These are phyloP conservation scores for Leptosomus discolor DNA, from an alignment of 2,113 vertebrate species.

Conservation along the genomic window DNA sequence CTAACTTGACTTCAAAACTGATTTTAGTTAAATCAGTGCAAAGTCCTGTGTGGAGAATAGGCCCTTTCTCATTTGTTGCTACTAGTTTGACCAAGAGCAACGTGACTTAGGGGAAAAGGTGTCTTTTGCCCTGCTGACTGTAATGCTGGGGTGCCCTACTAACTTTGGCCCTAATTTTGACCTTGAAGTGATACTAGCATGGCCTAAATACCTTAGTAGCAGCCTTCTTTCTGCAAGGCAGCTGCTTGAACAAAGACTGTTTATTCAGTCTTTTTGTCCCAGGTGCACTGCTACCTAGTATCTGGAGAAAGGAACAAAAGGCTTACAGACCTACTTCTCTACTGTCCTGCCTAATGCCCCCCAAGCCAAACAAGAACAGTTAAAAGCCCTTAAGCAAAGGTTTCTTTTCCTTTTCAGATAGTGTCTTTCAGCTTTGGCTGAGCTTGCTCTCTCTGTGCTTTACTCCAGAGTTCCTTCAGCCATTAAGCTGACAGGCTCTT, in stretches of 20 bases:
- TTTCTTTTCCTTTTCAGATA: background rate
- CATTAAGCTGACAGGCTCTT: background rate
- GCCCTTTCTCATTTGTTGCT: background rate
- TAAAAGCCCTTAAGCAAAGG: background rate
- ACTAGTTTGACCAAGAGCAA: background rate
- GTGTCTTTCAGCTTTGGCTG: background rate
- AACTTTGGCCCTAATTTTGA: background rate
- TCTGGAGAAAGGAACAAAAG: background rate
- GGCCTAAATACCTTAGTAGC: background rate
- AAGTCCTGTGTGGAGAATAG: background rate
- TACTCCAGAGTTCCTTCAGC: background rate
- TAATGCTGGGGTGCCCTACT: background rate
- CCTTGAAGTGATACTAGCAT: background rate
- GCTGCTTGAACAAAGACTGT: background rate
- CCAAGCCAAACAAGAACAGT: background rate
- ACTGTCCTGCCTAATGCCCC: rapidly evolving
- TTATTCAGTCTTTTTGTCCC: background rate
- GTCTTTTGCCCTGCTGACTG: background rate
- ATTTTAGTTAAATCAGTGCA: background rate
- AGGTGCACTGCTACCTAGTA: background rate
- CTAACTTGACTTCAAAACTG: constrained; percentile 9
- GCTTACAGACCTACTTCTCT: background rate
- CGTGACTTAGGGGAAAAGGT: background rate
- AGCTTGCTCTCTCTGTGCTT: background rate
- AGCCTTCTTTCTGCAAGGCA: background rate